Base-by-base conservation (phyloP, 92 coral and sea anemone genomes). In the Pocillopora meandrina region DNA sequence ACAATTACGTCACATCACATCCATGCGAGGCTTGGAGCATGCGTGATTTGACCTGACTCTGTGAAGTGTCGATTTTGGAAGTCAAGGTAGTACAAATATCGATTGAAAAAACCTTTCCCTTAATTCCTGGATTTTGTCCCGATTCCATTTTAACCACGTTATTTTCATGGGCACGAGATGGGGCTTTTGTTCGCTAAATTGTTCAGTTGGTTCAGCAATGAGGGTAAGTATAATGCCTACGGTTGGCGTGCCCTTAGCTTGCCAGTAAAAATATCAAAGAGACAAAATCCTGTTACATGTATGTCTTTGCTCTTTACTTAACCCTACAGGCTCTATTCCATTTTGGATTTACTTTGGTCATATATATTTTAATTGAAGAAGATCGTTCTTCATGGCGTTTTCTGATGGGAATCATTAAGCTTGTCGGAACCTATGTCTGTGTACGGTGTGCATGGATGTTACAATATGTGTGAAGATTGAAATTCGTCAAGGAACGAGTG, bases 171-270 rank as follows among this genome's bases (percentile, higher is more conserved):
- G 88, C 74, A 77, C 86, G 93, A 91, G 90, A 97, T 97, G 99
- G 99, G 99, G 52, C 83, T 92, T 81, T 77, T 97, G 72, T 97
- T 97, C 87, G 91, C 99, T 20, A 93, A 95, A 84, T 73, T 95
- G 56, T 95, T 94, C 82, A 94, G 98, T 69, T 90, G 95, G 93
- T 95, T 95, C 83, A 92, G 97, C 47, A 91, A 92, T 76, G 95
- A 93, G 91, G 98, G 98, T 95, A 81, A 89, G 96, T 23, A 36
- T 65, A 58, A 21, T 14, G 72, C 42, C 68, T 70, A 59, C 16
- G 7, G 34, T 83, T 19, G 66, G 55, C 72, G 63, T 74, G 20
- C 47, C 20, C n/a, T 12, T 26, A 26, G 31, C 31, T 26, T n/a
- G 61, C 42, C 63, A 7, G 15, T 42, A 10, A 35, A 21, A 35